Evolutionary conservation across 64 coral and sea anemone genomes (phyloP), one percentile per base, ranked within the genome.

Genomic region (Cladopsammia gracilis): DNA sequence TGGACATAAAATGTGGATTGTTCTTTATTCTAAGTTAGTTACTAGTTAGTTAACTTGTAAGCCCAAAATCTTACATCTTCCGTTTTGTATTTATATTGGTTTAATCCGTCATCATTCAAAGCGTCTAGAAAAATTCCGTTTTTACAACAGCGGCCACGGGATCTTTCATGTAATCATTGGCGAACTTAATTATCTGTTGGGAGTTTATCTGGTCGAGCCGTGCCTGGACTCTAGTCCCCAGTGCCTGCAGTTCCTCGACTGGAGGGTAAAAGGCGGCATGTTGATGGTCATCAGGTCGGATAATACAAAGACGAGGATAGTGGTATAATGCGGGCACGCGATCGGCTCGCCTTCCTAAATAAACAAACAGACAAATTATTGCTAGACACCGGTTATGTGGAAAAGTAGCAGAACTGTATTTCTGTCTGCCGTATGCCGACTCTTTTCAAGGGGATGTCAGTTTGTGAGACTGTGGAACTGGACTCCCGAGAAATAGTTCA

Each of bases 201-300:
- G 91, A 91, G 58, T 87, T 88, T 47, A 98, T 98, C 34, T 58
- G 75, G 54, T 98, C 71, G 16, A 98, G 92, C 4, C 96, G 87
- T 0, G 71, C 82, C 69, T 98, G 96, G 88, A 98, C 76, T 48
- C 96, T 86, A 54, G 89, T 76, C 44, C 61, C 75, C 82, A 94
- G 68, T 24, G 53, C 60, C 56, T 98, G 88, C 56, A 98, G 71
- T 67, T 98, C 96, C 10, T 72, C 50, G 14, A 94, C 24, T 0
- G 96, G 82, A 19, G 96, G 96, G 48, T 84, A 98, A 25, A 98
- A 98, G 3, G 96, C 92, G 4, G 96, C 92, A 49, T 98, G 96
- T 45, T 98, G 96, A n/a, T 98, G 96, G 49, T 98, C 96, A n/a
- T 94, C 23, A 83, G 83, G 94, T 1, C 62, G 75, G 10, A 98